phyloP scores from a whole-genome alignment of 2,797 vertebrate genomes.

The Crax fasciolata region DNA sequence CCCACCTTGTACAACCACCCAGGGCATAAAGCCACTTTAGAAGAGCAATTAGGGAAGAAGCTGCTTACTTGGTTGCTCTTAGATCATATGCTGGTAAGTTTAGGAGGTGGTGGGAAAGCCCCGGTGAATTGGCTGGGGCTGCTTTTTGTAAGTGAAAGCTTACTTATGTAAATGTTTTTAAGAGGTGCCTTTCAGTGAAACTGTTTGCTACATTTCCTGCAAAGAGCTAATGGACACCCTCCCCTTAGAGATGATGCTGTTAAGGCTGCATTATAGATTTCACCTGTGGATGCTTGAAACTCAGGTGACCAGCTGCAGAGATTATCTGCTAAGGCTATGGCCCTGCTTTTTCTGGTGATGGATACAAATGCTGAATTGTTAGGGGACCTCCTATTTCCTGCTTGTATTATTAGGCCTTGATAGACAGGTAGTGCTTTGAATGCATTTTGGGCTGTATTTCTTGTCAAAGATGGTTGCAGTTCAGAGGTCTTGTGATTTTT shows the following conservation, averaged over 20 bases:
- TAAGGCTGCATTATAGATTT: slow-evolving; percentile 40
- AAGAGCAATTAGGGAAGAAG: slow-evolving; percentile 60
- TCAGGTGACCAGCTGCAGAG: slow-evolving; percentile 40
- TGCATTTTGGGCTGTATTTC: slow-evolving; percentile 4
- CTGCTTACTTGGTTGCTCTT: slow-evolving; percentile 16
- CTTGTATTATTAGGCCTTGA: slow-evolving; percentile 33
- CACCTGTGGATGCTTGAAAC: slow-evolving; percentile 53
- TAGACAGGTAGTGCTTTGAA: background rate
- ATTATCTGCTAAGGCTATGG: slow-evolving; percentile 32
- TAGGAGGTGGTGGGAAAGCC: slow-evolving; percentile 27
- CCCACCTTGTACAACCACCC: background rate
- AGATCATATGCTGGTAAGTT: slow-evolving; percentile 29
- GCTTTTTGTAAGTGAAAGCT: slow-evolving; percentile 60
- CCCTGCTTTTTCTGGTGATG: background rate
- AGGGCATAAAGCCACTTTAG: slow-evolving; percentile 24
- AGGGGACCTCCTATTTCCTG: slow-evolving; percentile 27
- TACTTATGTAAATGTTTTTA: slow-evolving; percentile 73
- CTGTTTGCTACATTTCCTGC: slow-evolving; percentile 66
- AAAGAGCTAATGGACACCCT: slow-evolving; percentile 66
- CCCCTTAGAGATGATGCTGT: slow-evolving; percentile 23
- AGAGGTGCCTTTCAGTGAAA: slow-evolving; percentile 66
- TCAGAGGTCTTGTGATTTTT: background rate
- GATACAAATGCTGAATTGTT: background rate
- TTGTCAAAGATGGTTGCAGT: background rate
- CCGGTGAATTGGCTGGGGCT: slow-evolving; percentile 35